These are phyloP conservation scores for Phrynosoma platyrhinos DNA, from an alignment of 2,113 vertebrate species.

Conservation along the genomic window DNA sequence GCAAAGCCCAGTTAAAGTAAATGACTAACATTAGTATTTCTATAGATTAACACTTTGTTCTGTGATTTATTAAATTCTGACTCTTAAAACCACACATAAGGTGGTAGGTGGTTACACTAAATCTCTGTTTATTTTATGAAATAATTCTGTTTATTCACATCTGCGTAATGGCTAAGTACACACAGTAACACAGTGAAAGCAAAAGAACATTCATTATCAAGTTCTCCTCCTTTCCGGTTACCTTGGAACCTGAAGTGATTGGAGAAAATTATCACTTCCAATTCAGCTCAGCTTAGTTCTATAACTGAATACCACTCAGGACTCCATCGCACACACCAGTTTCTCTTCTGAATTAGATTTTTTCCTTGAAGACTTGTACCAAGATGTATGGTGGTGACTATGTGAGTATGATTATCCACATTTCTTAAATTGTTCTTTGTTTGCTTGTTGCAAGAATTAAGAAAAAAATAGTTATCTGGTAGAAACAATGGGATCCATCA, in stretches of 20 bases:
- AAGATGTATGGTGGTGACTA: conserved; percentile 78
- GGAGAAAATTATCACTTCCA: conserved; percentile 27
- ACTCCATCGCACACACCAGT: background rate
- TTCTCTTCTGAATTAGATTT: background rate
- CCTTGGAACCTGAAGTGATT: conserved; percentile 26
- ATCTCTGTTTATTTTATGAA: conserved; percentile 69
- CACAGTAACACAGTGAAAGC: conserved; percentile 49
- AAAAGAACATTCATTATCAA: conserved; percentile 29
- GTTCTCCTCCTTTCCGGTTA: conserved; percentile 31
- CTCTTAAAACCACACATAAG: conserved; percentile 70
- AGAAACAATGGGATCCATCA: background rate
- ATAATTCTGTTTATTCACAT: conserved; percentile 59
- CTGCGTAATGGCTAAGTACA: conserved; percentile 69
- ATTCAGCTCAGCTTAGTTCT: background rate
- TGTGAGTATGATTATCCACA: conserved; percentile 73
- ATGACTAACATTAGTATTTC: conserved; percentile 73
- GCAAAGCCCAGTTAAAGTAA: conserved; percentile 59
- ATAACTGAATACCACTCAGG: background rate
- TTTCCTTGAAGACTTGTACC: conserved; percentile 26
- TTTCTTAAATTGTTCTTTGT: conserved; percentile 36
- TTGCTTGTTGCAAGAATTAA: background rate
- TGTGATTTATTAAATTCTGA: conserved; percentile 53
- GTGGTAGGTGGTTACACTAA: conserved; percentile 36
- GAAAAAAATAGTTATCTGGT: background rate
- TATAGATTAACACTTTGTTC: conserved; percentile 57